Conservation (phyloP, 2,113 vertebrate species). For the Indri indri region DNA sequence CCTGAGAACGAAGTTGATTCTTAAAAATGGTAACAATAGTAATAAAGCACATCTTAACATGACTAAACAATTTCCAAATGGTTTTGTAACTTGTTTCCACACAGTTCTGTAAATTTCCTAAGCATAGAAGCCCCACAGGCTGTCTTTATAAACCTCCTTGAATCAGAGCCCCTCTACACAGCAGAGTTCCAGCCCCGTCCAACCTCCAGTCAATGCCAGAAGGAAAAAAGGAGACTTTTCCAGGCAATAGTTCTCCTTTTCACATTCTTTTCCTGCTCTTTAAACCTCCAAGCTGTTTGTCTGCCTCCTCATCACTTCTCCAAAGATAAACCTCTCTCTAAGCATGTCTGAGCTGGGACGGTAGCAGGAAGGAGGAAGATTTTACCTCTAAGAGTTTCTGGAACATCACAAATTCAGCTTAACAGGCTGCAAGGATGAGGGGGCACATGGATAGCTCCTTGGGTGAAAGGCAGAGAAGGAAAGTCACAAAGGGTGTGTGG, state of each 20-base stretch:
- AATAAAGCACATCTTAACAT: neutral
- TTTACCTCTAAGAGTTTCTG: neutral
- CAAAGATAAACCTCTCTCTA: neutral
- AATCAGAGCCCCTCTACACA: too few relatives aligned
- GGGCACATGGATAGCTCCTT: too few relatives aligned
- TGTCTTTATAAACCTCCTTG: neutral
- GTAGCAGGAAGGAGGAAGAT: rapidly evolving
- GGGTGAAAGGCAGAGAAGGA: rapidly evolving
- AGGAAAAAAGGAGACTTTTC: neutral
- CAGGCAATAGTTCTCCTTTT: neutral
- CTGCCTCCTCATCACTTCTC: neutral
- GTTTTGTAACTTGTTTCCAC: neutral
- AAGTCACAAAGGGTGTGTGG: rapidly evolving
- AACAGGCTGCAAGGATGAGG: neutral
- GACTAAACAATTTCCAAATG: neutral
- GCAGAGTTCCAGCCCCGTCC: neutral
- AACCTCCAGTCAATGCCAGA: neutral
- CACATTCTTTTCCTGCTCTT: neutral
- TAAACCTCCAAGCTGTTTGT: neutral
- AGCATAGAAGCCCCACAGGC: neutral
- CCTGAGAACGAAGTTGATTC: neutral
- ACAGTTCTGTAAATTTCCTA: neutral
- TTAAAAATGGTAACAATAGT: neutral
- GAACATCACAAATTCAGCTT: neutral
- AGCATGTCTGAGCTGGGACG: neutral